Conservation (phyloP, 1,140 invertebrate genomes). For the Phthorimaea operculella region DNA sequence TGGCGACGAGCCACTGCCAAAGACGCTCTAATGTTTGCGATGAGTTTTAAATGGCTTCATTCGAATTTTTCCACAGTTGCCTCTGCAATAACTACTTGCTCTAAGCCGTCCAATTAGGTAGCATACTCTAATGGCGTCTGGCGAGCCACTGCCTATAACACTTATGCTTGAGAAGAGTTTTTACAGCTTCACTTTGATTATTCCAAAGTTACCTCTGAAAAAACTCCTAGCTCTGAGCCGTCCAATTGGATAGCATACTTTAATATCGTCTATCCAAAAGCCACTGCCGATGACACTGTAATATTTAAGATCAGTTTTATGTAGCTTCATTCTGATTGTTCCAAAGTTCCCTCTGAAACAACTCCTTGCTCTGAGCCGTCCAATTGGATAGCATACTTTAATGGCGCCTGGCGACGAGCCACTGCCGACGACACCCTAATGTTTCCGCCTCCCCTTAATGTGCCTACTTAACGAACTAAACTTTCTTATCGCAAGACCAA, state of each 20-base stretch:
- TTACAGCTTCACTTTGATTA: no score
- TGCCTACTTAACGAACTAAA: conserved; percentile 59
- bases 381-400: conserved; percentile 57
- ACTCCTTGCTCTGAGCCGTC: conserved; percentile 11
- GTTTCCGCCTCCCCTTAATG: conserved; percentile 52
- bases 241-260: conserved; percentile 55
- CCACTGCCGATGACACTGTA: conserved; percentile 41
- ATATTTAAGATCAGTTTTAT: no score
- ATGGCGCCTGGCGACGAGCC: conserved; percentile 52
- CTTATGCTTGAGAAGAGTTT: no score
- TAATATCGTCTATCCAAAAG: conserved; percentile 52
- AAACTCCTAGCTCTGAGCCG: no score
- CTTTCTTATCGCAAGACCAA: conserved; percentile 50
- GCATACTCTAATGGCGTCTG: conserved; percentile 59
- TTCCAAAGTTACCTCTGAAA: no score
- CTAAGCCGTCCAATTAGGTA: conserved; percentile 37
- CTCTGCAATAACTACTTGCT: no score
- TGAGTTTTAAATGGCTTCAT: no score
- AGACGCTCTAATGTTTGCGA: conserved; percentile 38
- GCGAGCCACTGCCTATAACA: conserved; percentile 46
- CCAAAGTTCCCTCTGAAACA: no score
- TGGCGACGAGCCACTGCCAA: conserved; percentile 49
- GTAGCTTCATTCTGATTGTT: no score
- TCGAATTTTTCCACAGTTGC: no score
- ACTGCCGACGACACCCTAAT: conserved; percentile 38